Percentiles rank a stretch among this genome's conserved stretches.
Evolutionary conservation across 2,888 invertebrate genomes (phyloP).

Genomic region (Sphaerophoria taeniata): DNA sequence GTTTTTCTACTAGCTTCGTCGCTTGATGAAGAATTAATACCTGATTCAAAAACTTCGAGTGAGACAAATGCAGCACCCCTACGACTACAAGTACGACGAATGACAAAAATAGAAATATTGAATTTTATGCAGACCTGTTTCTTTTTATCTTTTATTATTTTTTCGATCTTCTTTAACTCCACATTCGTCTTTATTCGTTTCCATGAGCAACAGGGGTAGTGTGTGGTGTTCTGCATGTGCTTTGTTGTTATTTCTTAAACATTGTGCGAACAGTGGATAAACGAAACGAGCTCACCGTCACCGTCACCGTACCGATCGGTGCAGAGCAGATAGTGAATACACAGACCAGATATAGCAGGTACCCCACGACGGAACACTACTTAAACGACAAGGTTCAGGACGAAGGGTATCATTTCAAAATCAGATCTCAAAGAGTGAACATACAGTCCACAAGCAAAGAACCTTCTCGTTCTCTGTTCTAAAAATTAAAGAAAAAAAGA

Average conservation of each 20-base stretch:
- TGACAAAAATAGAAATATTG: conserved; percentile 9
- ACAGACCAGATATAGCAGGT: conserved; percentile 38
- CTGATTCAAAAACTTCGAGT: conserved; percentile 48
- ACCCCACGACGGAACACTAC: conserved; percentile 76
- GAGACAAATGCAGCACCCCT: conserved; percentile 51
- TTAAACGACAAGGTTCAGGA: conserved; percentile 82
- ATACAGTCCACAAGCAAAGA: conserved; percentile 46
- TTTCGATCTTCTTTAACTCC: conserved; percentile 30
- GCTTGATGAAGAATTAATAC: conserved; percentile 7
- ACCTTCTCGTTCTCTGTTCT: conserved; percentile 10
- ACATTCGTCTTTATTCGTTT: conserved; percentile 45
- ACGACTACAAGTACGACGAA: too few relatives aligned
- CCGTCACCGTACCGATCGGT: too few relatives aligned
- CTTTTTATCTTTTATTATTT: conserved; percentile 8
- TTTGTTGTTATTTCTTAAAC: conserved; percentile 30
- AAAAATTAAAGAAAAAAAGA: conserved; percentile 52
- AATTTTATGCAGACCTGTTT: conserved; percentile 65
- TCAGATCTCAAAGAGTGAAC: conserved; percentile 83
- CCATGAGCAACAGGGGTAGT: conserved; percentile 65
- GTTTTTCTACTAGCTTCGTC: not conserved
- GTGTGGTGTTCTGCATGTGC: conserved; percentile 31
- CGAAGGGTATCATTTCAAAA: conserved; percentile 84
- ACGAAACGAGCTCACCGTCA: conserved; percentile 45
- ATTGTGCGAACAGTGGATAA: conserved; percentile 37
- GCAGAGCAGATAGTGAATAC: conserved; percentile 23